A percentile compares a stretch with the other conserved stretches of the same genome.
Evolutionary conservation across 2,888 invertebrate genomes (phyloP).

Genomic region (Bugula neritina): DNA sequence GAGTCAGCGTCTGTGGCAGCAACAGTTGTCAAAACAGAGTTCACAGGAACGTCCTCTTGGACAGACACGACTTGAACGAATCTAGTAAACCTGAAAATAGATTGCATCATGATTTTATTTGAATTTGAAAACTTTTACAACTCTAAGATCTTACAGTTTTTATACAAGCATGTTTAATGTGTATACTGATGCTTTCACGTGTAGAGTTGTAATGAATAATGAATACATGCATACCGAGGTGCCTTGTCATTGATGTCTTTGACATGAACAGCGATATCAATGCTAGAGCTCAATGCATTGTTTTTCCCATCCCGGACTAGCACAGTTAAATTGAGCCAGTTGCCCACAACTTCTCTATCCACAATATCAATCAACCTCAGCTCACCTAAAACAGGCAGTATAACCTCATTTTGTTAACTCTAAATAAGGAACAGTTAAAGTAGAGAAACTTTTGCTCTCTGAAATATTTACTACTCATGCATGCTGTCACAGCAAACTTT

Average conservation of each 20-base stretch:
- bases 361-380: background rate
- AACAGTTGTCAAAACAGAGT: background rate
- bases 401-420: background rate
- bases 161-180: background rate
- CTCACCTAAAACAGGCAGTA: background rate
- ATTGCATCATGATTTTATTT: too few relatives aligned
- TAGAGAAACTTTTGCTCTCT: background rate
- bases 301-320: background rate
- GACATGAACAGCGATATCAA: constrained; percentile 2
- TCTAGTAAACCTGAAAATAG: background rate
- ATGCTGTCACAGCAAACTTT: too few relatives aligned
- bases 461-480: too few relatives aligned
- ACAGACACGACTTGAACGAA: background rate
- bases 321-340: background rate
- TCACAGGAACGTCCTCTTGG: background rate
- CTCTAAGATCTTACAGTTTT: too few relatives aligned
- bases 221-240: constrained; percentile 1
- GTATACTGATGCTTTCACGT: too few relatives aligned
- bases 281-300: constrained; percentile 6
- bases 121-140: too few relatives aligned
- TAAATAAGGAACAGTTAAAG: background rate
- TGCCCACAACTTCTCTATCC: background rate
- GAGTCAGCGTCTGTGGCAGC: background rate
- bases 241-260: constrained; percentile 10
- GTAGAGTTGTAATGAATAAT: too few relatives aligned